Evolutionary conservation across 2,113 vertebrate species (phyloP).

Genomic region (Saguinus imperator): DNA sequence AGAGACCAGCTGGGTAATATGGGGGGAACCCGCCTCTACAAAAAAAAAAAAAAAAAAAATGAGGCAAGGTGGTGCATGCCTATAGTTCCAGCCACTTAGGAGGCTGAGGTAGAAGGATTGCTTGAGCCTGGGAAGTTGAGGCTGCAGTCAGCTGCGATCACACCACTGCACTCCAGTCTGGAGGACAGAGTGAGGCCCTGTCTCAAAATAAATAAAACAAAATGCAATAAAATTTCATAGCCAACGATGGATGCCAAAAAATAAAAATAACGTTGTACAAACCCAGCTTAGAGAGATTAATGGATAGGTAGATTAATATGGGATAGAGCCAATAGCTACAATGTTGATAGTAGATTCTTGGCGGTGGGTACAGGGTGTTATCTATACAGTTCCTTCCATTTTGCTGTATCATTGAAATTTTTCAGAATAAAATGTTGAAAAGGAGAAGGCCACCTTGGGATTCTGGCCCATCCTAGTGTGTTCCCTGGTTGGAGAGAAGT

Average conservation of each 20-base stretch:
- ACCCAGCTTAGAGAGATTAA: background rate
- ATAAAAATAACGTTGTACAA: background rate
- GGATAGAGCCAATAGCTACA: background rate
- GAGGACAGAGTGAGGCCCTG: background rate
- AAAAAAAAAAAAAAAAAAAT: accelerated
- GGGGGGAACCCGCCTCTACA: too few species aligned
- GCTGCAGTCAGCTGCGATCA: too few species aligned
- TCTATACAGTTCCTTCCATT: background rate
- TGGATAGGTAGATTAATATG: background rate
- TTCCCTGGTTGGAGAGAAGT: background rate
- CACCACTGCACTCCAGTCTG: background rate
- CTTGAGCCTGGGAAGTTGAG: background rate
- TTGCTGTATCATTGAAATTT: background rate
- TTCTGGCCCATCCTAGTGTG: background rate
- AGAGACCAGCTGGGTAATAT: too few species aligned
- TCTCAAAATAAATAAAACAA: background rate
- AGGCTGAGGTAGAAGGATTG: background rate
- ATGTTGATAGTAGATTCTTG: background rate
- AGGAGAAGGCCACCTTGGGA: background rate
- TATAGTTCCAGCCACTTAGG: background rate
- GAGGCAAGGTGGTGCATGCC: too few species aligned
- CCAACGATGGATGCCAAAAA: too few species aligned
- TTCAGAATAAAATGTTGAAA: background rate
- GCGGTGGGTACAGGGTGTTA: background rate
- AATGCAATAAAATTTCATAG: background rate